Evolutionary conservation across 2,113 vertebrate species (phyloP), one percentile per base, ranked within the genome.

Genomic region (Hippoglossus stenolepis): DNA sequence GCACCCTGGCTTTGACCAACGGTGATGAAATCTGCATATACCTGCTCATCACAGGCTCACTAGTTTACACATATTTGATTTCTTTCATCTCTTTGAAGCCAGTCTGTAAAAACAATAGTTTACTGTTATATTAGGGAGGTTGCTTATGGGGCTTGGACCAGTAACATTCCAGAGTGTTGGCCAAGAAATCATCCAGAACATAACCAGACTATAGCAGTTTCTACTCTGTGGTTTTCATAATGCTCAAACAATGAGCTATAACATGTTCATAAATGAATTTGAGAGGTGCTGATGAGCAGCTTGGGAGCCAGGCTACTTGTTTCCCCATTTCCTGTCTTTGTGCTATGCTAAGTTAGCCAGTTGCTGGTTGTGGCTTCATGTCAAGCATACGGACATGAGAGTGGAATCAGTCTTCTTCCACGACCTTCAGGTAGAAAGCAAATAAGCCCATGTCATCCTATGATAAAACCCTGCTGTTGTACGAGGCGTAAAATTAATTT

Each of bases 101-200:
- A 28, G 28, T 28, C 28, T 28, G 28, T 28, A 28, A 28, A 28
- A 5, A 31, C 28, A 31, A 31, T 31, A 31, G 28, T 31, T 6
- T 31, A 31, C 5, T 31, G 28, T 31, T 31, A 6, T 31, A 31
- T 31, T 31, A 31, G 28, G 28, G 5, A 31, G 28, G 0, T 31
- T 31, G 28, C 28, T 31, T 31, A 31, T 31, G 28, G 28, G 28
- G 28, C 28, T 28, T 28, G 28, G 28, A 31, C 28, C 28, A 31
- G 43, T 45, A 45, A 45, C 23, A 20, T 14, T 49, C 5, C 26
- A 17, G 18, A 31, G 18, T 53, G 4, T 2, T 35, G 18, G n/a
- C 65, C 49, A 53, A 67, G 65, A 67, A 54, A 31, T 67, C 51
- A 53, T 21, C n/a, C 17, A 31, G 65, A 66, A 66, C 47, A 51